Conservation (phyloP, 1,140 invertebrate genomes). For the Psix sp. region DNA sequence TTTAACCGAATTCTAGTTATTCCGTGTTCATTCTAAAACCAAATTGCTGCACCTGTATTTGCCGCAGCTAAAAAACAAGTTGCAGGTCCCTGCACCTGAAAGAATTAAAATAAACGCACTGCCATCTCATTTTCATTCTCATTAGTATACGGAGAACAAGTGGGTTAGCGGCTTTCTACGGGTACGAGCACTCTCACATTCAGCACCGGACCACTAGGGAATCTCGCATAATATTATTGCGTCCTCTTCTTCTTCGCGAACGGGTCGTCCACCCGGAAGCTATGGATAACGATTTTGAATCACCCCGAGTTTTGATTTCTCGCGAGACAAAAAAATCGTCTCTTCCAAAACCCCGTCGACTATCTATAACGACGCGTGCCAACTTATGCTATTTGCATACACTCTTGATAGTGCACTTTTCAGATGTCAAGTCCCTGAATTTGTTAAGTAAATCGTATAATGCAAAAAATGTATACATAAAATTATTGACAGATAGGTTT, state of each 20-base stretch:
- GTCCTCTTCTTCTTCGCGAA: slow-evolving; percentile 3
- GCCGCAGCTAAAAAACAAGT: slow-evolving; percentile 28
- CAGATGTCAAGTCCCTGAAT: too few relatives aligned
- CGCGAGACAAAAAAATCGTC: neutral
- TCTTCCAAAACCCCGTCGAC: too few relatives aligned
- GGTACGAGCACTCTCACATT: slow-evolving; percentile 58
- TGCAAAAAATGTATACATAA: too few relatives aligned
- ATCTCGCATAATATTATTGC: slow-evolving; percentile 73
- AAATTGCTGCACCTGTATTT: slow-evolving; percentile 21
- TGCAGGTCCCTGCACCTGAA: slow-evolving; percentile 70
- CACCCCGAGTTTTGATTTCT: slow-evolving; percentile 10
- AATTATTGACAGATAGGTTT: too few relatives aligned
- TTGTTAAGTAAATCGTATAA: too few relatives aligned
- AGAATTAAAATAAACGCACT: slow-evolving; percentile 75
- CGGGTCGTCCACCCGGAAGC: slow-evolving; percentile 12
- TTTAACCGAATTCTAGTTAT: too few relatives aligned
- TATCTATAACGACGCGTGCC: too few relatives aligned
- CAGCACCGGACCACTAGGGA: slow-evolving; percentile 60
- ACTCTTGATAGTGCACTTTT: too few relatives aligned
- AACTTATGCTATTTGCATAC: too few relatives aligned
- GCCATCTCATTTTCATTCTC: slow-evolving; percentile 75
- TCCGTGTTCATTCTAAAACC: neutral
- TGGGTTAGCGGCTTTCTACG: slow-evolving; percentile 71
- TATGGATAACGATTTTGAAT: slow-evolving; percentile 6
- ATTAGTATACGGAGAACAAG: slow-evolving; percentile 75